Conservation (phyloP, 1,140 invertebrate species). For the Euglossa dilemma region DNA sequence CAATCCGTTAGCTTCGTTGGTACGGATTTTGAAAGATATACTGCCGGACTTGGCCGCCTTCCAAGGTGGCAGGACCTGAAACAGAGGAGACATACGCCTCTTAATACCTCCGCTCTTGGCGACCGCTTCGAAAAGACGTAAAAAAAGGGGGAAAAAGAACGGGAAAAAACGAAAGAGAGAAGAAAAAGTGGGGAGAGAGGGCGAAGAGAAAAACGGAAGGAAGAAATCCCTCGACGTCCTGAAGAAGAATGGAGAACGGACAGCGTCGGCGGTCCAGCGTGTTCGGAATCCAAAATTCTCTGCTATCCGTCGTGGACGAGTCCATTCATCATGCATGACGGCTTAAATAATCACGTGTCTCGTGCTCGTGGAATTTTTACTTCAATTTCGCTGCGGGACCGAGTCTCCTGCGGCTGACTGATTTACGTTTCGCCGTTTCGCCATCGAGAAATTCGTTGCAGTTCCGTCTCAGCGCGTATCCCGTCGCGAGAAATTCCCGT, state of each 20-base stretch:
- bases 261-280: constrained; percentile 45
- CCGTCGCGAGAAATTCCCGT: constrained; percentile 7
- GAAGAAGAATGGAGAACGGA: constrained; percentile 54
- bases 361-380: constrained; percentile 48
- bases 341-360: constrained; percentile 64
- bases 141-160: constrained; percentile 29
- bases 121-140: constrained; percentile 10
- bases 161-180: background rate
- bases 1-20: constrained; percentile 96
- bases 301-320: constrained; percentile 27
- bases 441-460: background rate
- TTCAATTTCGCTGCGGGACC: constrained; percentile 21
- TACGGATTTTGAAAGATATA: constrained; percentile 96
- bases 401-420: constrained; percentile 29
- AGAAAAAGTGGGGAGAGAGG: constrained; percentile 20
- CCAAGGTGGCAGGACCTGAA: constrained; percentile 93
- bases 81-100: constrained; percentile 74
- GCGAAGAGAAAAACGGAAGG: constrained; percentile 41
- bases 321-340: constrained; percentile 60
- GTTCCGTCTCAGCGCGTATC: background rate
- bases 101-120: constrained; percentile 67
- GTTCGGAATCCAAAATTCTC: constrained; percentile 62
- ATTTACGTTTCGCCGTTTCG: constrained; percentile 39
- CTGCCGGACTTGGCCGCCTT: constrained; percentile 93
- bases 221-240: constrained; percentile 56